Conservation (phyloP, 1,140 invertebrate species). For the Centruroides sculpturatus region DNA sequence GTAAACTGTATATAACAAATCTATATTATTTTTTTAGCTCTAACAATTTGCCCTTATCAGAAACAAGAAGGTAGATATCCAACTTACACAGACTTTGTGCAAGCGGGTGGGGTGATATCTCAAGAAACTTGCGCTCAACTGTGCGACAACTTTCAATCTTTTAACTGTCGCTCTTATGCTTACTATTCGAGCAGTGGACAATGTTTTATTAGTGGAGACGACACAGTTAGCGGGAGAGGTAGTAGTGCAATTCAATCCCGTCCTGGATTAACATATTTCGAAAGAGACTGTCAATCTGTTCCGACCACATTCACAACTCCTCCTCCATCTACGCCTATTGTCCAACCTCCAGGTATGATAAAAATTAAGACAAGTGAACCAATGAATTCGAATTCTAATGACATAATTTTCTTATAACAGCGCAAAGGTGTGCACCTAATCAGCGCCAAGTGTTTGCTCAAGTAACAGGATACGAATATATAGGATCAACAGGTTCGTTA, state of each 20-base stretch:
- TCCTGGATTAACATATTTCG: constrained; percentile 32
- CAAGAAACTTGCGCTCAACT: constrained; percentile 29
- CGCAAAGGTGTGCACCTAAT: constrained; percentile 9
- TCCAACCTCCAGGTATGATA: background rate
- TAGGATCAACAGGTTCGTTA: constrained; percentile 22
- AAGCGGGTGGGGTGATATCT: constrained; percentile 25
- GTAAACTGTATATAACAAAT: background rate
- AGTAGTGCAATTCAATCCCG: constrained; percentile 23
- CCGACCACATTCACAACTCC: constrained; percentile 11
- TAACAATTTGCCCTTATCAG: constrained; percentile 22
- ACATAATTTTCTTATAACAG: background rate
- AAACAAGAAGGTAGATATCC: constrained; percentile 28
- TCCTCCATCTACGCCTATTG: background rate
- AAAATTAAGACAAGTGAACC: too few species aligned
- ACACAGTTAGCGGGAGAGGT: constrained; percentile 15
- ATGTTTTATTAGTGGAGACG: constrained; percentile 33
- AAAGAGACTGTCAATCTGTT: constrained; percentile 27
- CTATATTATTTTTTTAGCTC: background rate
- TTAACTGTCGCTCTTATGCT: constrained; percentile 33
- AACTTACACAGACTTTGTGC: constrained; percentile 31
- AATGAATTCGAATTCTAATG: too few species aligned
- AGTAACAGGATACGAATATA: constrained; percentile 31
- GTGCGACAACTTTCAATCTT: constrained; percentile 28
- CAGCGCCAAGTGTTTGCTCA: constrained; percentile 30
- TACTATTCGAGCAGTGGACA: constrained; percentile 32